Evolutionary conservation across 1,140 invertebrate genomes (phyloP).

Genomic region (Contarinia nasturtii): DNA sequence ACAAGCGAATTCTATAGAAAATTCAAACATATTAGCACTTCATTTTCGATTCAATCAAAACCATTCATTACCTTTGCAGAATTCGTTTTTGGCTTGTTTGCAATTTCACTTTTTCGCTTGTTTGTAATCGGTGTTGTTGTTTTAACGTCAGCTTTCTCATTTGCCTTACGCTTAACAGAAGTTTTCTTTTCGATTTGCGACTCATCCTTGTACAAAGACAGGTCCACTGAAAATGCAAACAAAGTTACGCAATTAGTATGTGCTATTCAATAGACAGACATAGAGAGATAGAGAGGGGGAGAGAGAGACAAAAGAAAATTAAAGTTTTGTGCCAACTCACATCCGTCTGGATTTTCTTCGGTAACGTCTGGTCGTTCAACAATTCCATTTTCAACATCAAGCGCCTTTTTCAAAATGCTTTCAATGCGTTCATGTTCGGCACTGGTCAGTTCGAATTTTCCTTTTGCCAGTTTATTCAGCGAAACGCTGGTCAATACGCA

Average conservation of each 20-base stretch:
- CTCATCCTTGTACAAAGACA: slow-evolving; percentile 60
- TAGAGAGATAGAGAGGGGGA: not conserved
- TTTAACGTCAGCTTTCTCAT: not conserved
- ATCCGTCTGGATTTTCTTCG: slow-evolving; percentile 69
- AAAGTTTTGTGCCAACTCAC: slow-evolving; percentile 32
- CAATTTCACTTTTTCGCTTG: too few species aligned
- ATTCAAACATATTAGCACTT: too few species aligned
- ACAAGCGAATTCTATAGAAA: too few species aligned
- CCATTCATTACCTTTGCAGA: too few species aligned
- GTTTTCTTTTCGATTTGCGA: slow-evolving; percentile 39
- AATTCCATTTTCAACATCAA: slow-evolving; percentile 57
- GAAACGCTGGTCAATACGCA: slow-evolving; percentile 73
- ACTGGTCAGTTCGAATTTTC: slow-evolving; percentile 43
- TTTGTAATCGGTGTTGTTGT: too few species aligned
- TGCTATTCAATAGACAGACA: not conserved
- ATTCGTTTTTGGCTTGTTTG: too few species aligned
- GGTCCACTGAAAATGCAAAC: slow-evolving; percentile 40
- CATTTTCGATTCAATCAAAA: too few species aligned
- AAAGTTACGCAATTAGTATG: not conserved
- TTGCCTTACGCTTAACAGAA: not conserved
- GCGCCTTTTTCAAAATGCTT: slow-evolving; percentile 66
- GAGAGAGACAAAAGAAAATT: not conserved
- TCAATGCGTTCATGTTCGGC: slow-evolving; percentile 56
- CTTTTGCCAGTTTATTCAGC: slow-evolving; percentile 50
- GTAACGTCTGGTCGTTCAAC: slow-evolving; percentile 41